Evolutionary conservation across 1,140 invertebrate genomes (phyloP), one percentile per base, ranked within the genome.

Genomic region (Hesperophylax magnus): DNA sequence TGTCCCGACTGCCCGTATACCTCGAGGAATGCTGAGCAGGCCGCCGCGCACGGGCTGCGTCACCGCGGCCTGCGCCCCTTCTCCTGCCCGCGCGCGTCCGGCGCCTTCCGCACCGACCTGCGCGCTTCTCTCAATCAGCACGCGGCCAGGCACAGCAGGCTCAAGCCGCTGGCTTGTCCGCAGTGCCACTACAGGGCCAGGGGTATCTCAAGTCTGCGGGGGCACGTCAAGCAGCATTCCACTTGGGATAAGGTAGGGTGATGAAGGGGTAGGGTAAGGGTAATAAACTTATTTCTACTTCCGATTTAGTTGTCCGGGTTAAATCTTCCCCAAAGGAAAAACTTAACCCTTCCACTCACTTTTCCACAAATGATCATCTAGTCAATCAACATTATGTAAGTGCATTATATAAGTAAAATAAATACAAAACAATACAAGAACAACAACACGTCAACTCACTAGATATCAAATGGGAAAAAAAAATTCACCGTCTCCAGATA

Each of bases 31-130:
- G 9, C 22, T 8, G 69, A 74, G 4, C 53, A 74, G 39, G 9
- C 9, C 6, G 20, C 17, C 0, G 53, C 53, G 7, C 69, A 74
- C 69, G 5, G 20, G 6, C 39, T 53, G 20, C n/a, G 69, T 4
- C 74, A 76, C 56, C 27, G 56, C 6, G 74, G 74, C 20, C 74
- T 76, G 54, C 53, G 74, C 17, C 74, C 74, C n/a, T 61, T 39
- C 74, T 27, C 54, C 24, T 76, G 74, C 56, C 53, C 27, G 20
- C 31, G 31, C 31, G 31, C 31, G 31, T n/a, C 31, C 4, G 58
- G 74, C 47, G 27, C 65, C 27, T 69, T 69, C 31, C 65, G 65
- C 27, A 39, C 65, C 0, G 65, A 69, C 27, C 27, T 69, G 15
- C 27, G 31, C 27, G 34, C 17, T 24, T 69, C 65, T 4, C 65